Conservation (phyloP, 2,113 vertebrate species). For the Oceanodroma tethys region DNA sequence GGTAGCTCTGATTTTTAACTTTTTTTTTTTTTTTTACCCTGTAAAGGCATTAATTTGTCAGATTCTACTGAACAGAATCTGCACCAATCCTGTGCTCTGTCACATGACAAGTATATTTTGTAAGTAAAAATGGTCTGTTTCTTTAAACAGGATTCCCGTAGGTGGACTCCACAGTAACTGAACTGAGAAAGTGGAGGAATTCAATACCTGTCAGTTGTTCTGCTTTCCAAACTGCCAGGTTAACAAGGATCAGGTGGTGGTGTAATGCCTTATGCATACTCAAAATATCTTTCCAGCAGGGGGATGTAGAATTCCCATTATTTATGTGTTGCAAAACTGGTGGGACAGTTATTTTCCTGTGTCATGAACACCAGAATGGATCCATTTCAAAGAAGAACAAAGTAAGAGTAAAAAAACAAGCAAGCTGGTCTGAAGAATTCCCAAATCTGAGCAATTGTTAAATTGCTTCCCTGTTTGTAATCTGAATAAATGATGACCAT, state of each 20-base stretch:
- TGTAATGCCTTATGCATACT: background rate
- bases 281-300: conserved; percentile 48
- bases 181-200: background rate
- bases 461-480: background rate
- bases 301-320: conserved; percentile 57
- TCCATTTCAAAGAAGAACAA: background rate
- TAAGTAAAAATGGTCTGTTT: background rate
- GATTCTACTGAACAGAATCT: background rate
- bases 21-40: background rate
- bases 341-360: background rate
- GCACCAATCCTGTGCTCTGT: background rate
- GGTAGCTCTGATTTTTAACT: background rate
- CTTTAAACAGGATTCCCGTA: background rate
- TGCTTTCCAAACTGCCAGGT: background rate
- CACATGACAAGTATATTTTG: background rate
- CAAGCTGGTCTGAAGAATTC: background rate
- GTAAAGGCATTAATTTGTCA: background rate
- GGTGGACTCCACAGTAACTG: background rate
- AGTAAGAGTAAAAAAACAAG: background rate
- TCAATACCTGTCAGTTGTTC: background rate
- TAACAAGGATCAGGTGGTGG: background rate
- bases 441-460: background rate
- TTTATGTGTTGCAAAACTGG: background rate
- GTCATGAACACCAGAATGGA: background rate
- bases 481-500: background rate